Evolutionary conservation across 64 coral and sea anemone genomes (phyloP).

Genomic region (Porites australiensis): DNA sequence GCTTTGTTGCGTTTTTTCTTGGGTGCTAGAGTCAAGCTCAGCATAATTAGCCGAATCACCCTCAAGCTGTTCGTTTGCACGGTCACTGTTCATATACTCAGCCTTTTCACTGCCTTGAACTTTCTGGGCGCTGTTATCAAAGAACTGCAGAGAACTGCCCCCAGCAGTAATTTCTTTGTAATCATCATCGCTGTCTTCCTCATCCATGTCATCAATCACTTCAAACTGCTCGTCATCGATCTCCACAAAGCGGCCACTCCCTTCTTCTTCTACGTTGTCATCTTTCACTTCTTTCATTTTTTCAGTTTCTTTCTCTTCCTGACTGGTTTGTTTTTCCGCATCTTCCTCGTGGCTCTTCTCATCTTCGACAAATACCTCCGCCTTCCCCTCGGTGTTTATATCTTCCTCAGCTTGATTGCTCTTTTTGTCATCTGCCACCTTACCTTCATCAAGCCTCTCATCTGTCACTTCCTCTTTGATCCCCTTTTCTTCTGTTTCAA

Average conservation of each 20-base stretch:
- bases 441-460: background rate
- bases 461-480: background rate
- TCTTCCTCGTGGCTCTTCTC: background rate
- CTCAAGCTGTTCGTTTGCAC: too few relatives aligned
- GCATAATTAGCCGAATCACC: too few relatives aligned
- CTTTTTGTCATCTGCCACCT: background rate
- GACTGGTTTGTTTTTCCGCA: background rate
- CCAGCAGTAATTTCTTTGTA: background rate
- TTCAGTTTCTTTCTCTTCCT: slow-evolving; percentile 25
- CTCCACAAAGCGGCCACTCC: slow-evolving; percentile 22
- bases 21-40: too few relatives aligned
- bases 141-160: background rate
- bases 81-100: too few relatives aligned
- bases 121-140: too few relatives aligned
- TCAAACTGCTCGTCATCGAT: slow-evolving; percentile 46
- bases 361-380: background rate
- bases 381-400: background rate
- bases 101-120: too few relatives aligned
- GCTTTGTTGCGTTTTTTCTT: too few relatives aligned
- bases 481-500: background rate
- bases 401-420: background rate
- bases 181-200: slow-evolving; percentile 33
- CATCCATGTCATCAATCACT: slow-evolving; percentile 52
- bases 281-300: background rate
- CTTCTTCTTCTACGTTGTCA: slow-evolving; percentile 31